These are phyloP conservation scores for Piprites chloris DNA, from an alignment of 2,113 vertebrate genomes.

Conservation along the genomic window DNA sequence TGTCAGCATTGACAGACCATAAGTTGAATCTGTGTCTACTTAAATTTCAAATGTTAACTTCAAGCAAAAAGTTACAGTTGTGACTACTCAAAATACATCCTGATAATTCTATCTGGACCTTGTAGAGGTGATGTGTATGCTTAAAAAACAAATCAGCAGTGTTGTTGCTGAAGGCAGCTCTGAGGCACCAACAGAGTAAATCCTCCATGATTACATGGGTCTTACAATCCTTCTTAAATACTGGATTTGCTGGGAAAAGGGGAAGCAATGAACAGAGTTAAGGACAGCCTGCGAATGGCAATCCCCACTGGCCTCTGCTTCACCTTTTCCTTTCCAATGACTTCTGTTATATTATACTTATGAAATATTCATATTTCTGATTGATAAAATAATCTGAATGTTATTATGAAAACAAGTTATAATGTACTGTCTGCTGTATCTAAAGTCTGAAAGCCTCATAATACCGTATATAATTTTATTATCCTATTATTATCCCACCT, in stretches of 20 bases:
- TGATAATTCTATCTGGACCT: not conserved
- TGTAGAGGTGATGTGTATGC: not conserved
- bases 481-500: not conserved
- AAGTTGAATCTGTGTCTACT: not conserved
- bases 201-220: conserved; percentile 28
- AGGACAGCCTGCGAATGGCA: not conserved
- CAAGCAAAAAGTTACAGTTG: not conserved
- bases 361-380: not conserved
- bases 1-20: not conserved
- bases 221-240: conserved; percentile 41
- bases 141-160: not conserved
- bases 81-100: not conserved
- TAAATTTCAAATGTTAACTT: not conserved
- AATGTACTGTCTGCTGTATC: not conserved
- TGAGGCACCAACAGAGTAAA: conserved; percentile 8
- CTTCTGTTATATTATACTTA: not conserved
- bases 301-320: not conserved
- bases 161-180: not conserved
- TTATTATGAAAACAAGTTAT: not conserved
- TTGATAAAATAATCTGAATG: not conserved
- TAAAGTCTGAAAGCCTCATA: not conserved
- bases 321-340: not conserved
- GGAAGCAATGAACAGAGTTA: not conserved
- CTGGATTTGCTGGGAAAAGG: conserved; percentile 45
- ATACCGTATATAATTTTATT: not conserved